These are phyloP conservation scores for Arctia plantaginis DNA, from an alignment of 2,888 invertebrate genomes.

Conservation along the genomic window DNA sequence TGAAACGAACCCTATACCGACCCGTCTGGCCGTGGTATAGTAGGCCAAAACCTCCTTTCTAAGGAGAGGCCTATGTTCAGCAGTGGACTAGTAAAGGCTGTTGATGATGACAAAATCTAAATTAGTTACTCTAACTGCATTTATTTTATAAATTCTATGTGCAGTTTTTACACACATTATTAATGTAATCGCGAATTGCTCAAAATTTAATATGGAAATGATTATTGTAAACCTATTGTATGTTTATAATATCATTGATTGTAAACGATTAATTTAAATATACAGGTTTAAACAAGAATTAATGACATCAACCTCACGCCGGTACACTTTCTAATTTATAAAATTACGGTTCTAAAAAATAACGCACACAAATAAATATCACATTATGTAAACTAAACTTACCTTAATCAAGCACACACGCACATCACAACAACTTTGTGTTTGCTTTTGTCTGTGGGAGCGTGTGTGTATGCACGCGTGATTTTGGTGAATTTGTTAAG, in stretches of 20 bases:
- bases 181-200: not conserved
- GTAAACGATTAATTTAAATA: not conserved
- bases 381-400: not conserved
- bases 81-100: no score
- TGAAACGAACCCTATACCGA: no score
- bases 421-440: not conserved
- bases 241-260: no score
- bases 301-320: not conserved
- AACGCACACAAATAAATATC: constrained; percentile 1
- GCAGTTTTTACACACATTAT: not conserved
- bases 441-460: not conserved
- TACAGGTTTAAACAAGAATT: not conserved
- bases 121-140: no score
- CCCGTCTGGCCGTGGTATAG: no score
- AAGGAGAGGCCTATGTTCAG: no score
- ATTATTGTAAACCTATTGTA: no score
- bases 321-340: constrained; percentile 13
- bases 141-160: no score
- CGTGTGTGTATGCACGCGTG: not conserved
- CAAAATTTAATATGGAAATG: not conserved
- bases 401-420: not conserved
- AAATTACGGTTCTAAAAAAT: constrained; percentile 1
- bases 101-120: no score
- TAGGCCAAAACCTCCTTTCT: no score
- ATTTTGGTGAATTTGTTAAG: not conserved